Evolutionary conservation across 2,113 vertebrate genomes (phyloP), one percentile per base, ranked within the genome.

Genomic region (Cercocebus atys): DNA sequence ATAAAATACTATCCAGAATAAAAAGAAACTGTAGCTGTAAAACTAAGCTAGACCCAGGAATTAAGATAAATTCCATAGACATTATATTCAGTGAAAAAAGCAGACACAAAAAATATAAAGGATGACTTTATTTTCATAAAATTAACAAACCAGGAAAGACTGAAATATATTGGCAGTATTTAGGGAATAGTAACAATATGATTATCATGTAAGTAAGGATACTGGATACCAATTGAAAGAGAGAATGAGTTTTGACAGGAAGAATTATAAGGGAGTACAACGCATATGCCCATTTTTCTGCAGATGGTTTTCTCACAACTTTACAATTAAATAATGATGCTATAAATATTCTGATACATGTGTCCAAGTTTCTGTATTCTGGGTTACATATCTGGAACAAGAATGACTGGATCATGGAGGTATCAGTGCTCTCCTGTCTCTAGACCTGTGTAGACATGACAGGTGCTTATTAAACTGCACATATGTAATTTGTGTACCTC

Each of bases 11-110:
- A 50, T 35, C 8, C 47, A 92, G 40, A 95, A 92, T 76, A n/a
- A 95, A 93, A 78, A 90, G 55, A 93, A 97, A 89, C 90, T n/a
- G 75, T 14, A 61, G 18, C 40, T 89, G 68, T 79, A 89, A 95
- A 95, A 59, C 59, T 94, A 52, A 88, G 45, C n/a, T 86, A 81
- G 27, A 68, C 16, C 40, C 32, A 66, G 88, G 87, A 70, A 92
- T 80, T 68, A 23, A 82, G 47, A 75, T 73, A 94, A 96, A 95
- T 80, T 38, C 81, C 57, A 40, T 25, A 52, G 47, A 78, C 30
- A 81, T 32, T 79, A 57, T 23, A 20, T 50, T 86, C 13, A 87
- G 9, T 90, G 50, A 97, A 85, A 92, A 45, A 91, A 86, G 47
- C 30, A 83, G 66, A 97, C 79, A 93, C 59, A 95, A 87, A 84